Conservation (phyloP, 2,797 vertebrate species). For the Mormyrops boulengeri region DNA sequence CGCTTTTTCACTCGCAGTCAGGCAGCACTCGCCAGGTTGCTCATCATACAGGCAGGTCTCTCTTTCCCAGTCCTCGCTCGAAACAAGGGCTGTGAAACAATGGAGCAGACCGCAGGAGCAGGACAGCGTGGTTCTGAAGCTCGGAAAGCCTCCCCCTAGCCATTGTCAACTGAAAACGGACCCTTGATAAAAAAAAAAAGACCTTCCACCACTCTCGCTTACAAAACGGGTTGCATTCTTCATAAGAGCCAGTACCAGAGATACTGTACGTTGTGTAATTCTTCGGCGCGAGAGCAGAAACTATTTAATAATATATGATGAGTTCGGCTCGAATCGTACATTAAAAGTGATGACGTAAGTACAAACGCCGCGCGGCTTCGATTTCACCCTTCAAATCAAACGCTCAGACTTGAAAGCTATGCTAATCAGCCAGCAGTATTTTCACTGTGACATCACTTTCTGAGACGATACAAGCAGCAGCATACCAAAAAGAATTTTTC, state of each 20-base stretch:
- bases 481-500: conserved; percentile 24
- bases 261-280: conserved; percentile 44
- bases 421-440: conserved; percentile 50
- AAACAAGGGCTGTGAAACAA: conserved; percentile 39
- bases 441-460: conserved; percentile 45
- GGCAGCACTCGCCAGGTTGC: conserved; percentile 37
- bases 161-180: conserved; percentile 8
- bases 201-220: neutral
- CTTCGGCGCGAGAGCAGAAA: conserved; percentile 53
- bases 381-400: conserved; percentile 59
- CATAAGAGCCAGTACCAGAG: conserved; percentile 42
- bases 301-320: conserved; percentile 67
- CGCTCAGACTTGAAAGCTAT: conserved; percentile 55
- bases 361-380: conserved; percentile 58
- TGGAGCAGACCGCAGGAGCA: conserved; percentile 45
- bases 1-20: conserved; percentile 3
- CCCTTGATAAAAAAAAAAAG: conserved; percentile 10
- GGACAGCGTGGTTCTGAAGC: conserved; percentile 41
- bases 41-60: conserved; percentile 5
- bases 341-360: conserved; percentile 68
- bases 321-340: conserved; percentile 58
- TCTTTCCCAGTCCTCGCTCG: neutral
- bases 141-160: neutral
- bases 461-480: conserved; percentile 42
- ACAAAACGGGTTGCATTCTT: conserved; percentile 42